Evolutionary conservation across 2,888 invertebrate genomes (phyloP), one percentile per base, ranked within the genome.

Genomic region (Eupsilia transversa): DNA sequence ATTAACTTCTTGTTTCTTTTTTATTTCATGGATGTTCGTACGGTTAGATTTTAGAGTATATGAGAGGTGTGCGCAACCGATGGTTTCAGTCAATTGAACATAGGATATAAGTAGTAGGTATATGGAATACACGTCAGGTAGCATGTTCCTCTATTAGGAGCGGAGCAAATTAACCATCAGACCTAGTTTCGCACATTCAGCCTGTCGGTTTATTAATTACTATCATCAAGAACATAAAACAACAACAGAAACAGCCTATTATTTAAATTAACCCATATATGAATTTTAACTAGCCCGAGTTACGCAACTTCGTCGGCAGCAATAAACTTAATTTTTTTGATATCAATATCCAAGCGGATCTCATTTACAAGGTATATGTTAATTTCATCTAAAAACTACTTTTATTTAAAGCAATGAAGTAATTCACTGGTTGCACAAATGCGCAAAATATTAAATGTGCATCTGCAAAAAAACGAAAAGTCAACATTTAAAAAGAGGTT

Each of bases 281-380:
- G n/a, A 63, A 80, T 63, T 46, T 79, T 79, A 66, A 79, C 6
- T 66, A 41, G 33, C 33, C 20, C 23, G 23, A 23, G 59, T 77
- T 77, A 64, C 54, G 49, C 30, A 68, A 68, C 33, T 7, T 52
- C 46, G 33, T 3, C n/a, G 43, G 30, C 30, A 17, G 27, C 20
- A 35, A 49, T 14, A 60, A 69, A 56, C n/a, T 41, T 35, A 43
- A 49, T 23, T 14, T 2, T 14, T n/a, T 73, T 57, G 23, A 35
- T 27, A 5, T n/a, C 54, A 49, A 60, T 60, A 43, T 43, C 27
- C 17, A 79, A 66, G 52, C 80, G 70, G 76, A 78, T 79, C 72
- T 77, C 0, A 46, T 63, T 59, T 71, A 27, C 14, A 67, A 20
- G 14, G 20, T 35, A 41, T 49, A 38, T 54, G 35, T 23, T 30